phyloP scores from a whole-genome alignment of 23 tunicate species.

The Oikopleura albicans region DNA sequence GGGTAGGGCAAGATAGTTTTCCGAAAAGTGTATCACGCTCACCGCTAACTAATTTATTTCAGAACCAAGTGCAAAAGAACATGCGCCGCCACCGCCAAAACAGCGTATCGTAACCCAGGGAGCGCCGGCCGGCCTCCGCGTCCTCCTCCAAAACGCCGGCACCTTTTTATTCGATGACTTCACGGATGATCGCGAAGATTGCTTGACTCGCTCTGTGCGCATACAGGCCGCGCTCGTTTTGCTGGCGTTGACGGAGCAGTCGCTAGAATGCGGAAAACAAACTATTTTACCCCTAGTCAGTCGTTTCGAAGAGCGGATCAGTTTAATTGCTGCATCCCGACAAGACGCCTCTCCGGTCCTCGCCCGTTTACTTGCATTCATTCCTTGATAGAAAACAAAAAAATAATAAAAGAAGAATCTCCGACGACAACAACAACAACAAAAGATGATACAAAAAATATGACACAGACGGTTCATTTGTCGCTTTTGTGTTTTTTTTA shows the following conservation, averaged over 20 bases:
- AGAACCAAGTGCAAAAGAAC: neutral
- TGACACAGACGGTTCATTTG: too few relatives aligned
- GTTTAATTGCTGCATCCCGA: neutral
- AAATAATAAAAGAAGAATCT: too few relatives aligned
- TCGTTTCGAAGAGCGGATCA: neutral
- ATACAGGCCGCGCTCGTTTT: neutral
- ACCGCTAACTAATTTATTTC: neutral
- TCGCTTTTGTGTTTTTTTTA: too few relatives aligned
- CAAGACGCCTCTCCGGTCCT: conserved; percentile 4
- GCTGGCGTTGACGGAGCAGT: neutral
- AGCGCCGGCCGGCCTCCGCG: neutral
- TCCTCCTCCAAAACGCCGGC: conserved; percentile 10
- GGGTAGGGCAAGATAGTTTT: too few relatives aligned
- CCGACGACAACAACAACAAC: too few relatives aligned
- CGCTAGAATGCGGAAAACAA: neutral
- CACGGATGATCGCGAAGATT: conserved; percentile 16
- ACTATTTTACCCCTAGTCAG: neutral
- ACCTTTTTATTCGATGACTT: neutral
- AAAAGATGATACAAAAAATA: too few relatives aligned
- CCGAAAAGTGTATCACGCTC: too few relatives aligned
- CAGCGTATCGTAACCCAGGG: neutral
- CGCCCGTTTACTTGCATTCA: conserved; percentile 17
- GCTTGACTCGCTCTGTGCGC: neutral
- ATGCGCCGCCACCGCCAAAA: too few relatives aligned
- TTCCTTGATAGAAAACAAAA: neutral